These are phyloP conservation scores for Misgurnus anguillicaudatus DNA, from an alignment of 2,113 vertebrate genomes.

Conservation along the genomic window DNA sequence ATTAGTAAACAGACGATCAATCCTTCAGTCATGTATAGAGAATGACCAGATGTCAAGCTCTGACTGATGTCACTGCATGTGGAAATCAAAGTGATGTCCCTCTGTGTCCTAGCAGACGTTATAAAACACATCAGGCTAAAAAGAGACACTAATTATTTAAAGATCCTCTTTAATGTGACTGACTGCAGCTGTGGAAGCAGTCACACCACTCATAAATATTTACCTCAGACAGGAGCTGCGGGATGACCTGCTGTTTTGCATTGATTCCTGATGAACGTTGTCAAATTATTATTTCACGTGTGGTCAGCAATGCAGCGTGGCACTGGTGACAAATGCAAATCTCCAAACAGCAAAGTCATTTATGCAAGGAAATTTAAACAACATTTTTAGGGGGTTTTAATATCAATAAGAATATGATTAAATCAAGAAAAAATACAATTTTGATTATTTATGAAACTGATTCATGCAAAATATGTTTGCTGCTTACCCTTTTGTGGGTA, in stretches of 20 bases:
- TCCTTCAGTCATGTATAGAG: conserved; percentile 90
- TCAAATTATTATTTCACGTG: conserved; percentile 77
- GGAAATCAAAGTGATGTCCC: conserved; percentile 89
- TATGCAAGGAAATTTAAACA: too few species aligned
- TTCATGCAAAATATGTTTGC: too few species aligned
- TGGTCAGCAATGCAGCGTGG: conserved; percentile 56
- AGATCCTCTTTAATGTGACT: conserved; percentile 94
- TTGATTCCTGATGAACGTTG: conserved; percentile 90
- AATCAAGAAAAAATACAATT: too few species aligned
- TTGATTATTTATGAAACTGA: too few species aligned
- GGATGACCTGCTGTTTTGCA: conserved; percentile 84
- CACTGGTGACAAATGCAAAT: conserved; percentile 61
- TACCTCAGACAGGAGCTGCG: conserved; percentile 92
- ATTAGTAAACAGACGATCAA: conserved; percentile 97
- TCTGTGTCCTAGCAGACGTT: conserved; percentile 92
- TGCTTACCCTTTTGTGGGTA: too few species aligned
- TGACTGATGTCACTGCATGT: conserved; percentile 90
- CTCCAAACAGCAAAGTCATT: background rate
- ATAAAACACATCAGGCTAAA: conserved; percentile 92
- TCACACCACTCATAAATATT: conserved; percentile 99
- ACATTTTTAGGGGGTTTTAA: too few species aligned
- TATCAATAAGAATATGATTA: too few species aligned
- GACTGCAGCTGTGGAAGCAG: conserved; percentile 93
- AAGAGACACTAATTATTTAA: conserved; percentile 98
- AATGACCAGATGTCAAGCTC: conserved; percentile 93